Base-by-base conservation (phyloP, 2,113 vertebrate genomes). In the Engystomops pustulosus region DNA sequence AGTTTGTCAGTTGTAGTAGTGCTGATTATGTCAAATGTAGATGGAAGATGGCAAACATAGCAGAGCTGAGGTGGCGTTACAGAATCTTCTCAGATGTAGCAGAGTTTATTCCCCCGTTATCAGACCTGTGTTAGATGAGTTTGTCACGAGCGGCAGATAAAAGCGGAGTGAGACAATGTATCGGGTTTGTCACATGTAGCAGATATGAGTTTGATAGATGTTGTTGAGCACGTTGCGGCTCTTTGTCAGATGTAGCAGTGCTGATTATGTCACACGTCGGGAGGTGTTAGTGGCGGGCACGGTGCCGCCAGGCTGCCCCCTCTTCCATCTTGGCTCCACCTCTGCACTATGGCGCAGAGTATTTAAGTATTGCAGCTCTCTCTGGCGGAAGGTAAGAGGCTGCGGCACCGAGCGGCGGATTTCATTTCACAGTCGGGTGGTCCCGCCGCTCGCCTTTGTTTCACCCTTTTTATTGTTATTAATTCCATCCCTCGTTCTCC, bases 391-490 rank as follows among this genome's bases (percentile, higher is more conserved):
- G 38, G n/a, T 23, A 77, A 77, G 77, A 75, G 82, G 38, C 69
- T 75, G 83, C 82, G 55, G 70, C 81, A 76, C 71, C 15, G 38
- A 44, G 72, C 4, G 53, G 20, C 38, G 74, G 62, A 55, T 84
- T 79, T 53, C 74, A 78, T 84, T 84, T 84, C 82, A 84, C 82
- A 84, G 71, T 84, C 82, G 44, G 32, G 18, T 77, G 34, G 82
- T 41, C 72, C 72, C 82, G 82, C 62, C 77, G 58, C 82, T 77
- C 82, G 76, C 55, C 72, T 77, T 84, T 84, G 74, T 77, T 84
- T 84, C 75, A 23, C 45, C 60, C 74, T 77, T 84, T 71, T 53
- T 78, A 84, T 84, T 84, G 83, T 84, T 78, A 84, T 78, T 84
- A 84, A 84, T 84, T 79, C 83, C 74, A 78, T 79, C 74, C 83